These are phyloP conservation scores for Acanthaster planci DNA, from an alignment of 35 echinoderm and acorn worm genomes.

Conservation along the genomic window DNA sequence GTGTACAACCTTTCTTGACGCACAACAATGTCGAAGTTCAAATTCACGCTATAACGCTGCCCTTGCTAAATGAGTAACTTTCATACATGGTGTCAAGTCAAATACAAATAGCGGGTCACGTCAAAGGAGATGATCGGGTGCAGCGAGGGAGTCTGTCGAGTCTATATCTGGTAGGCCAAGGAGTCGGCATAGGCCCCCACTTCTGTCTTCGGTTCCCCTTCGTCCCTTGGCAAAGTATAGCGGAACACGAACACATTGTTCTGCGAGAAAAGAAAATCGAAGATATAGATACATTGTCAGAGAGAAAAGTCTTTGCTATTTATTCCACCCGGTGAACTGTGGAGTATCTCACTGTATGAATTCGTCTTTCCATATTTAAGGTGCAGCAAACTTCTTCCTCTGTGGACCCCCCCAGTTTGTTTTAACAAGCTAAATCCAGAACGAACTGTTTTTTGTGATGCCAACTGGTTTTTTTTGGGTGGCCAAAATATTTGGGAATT, in stretches of 20 bases:
- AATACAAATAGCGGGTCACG: too few species aligned
- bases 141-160: too few species aligned
- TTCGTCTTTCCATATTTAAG: neutral
- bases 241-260: neutral
- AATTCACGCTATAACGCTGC: too few species aligned
- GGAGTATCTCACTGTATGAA: neutral
- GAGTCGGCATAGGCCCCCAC: neutral
- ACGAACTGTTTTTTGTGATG: neutral
- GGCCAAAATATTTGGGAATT: neutral
- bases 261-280: neutral
- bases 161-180: neutral
- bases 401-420: neutral
- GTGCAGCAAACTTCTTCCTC: neutral
- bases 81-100: too few species aligned
- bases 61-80: too few species aligned
- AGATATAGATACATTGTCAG: neutral
- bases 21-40: too few species aligned
- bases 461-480: neutral
- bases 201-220: neutral
- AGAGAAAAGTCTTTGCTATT: neutral
- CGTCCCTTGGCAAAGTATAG: neutral
- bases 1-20: too few species aligned
- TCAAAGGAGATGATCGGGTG: too few species aligned
- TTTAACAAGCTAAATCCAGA: neutral
- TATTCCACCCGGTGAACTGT: neutral